Conservation (phyloP, 2,797 vertebrate species). For the Nothura maculosa region DNA sequence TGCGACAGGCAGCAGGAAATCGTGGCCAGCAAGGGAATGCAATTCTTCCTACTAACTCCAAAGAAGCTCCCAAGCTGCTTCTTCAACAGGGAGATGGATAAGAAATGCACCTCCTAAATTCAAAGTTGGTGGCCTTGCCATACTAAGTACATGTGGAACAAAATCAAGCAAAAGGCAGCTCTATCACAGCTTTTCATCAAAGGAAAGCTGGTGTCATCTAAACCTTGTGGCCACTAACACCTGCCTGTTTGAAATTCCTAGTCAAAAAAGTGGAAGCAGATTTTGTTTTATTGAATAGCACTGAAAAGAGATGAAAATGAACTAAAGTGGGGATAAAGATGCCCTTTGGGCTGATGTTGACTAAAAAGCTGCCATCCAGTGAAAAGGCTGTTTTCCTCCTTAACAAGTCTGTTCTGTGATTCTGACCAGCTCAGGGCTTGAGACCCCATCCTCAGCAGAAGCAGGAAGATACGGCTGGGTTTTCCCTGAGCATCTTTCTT, state of each 20-base stretch:
- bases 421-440: background rate
- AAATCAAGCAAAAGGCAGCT: slow-evolving; percentile 9
- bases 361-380: background rate
- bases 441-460: background rate
- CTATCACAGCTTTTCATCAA: slow-evolving; percentile 13
- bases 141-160: background rate
- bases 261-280: background rate
- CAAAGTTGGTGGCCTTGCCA: background rate
- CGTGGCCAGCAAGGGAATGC: background rate
- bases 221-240: background rate
- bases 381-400: background rate
- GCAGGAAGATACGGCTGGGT: background rate
- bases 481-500: background rate
- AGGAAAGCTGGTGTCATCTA: background rate
- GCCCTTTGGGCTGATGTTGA: background rate
- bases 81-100: background rate
- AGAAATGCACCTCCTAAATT: background rate
- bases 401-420: background rate
- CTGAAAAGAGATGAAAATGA: background rate
- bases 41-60: slow-evolving; percentile 3
- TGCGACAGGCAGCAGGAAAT: slow-evolving; percentile 44
- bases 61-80: background rate
- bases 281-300: background rate
- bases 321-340: background rate
- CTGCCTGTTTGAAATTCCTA: background rate